Percentiles rank a stretch among this genome's conserved stretches.
Evolutionary conservation across 2,113 vertebrate genomes (phyloP).

Genomic region (Austrofundulus limnaeus): DNA sequence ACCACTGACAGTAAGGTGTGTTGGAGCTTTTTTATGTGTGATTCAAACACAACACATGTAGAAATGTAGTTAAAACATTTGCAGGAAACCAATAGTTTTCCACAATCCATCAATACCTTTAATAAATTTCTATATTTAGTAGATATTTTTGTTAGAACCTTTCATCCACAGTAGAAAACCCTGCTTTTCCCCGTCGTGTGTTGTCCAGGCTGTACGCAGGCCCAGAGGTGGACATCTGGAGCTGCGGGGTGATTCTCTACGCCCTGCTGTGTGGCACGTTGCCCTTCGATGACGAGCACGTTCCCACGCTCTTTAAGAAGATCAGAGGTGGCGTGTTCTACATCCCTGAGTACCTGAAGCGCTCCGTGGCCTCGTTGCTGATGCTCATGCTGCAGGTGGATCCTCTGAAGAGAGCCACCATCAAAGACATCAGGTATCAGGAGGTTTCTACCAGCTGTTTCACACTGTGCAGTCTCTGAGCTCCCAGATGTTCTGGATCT

Average conservation of each 20-base stretch:
- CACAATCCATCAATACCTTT: too few relatives aligned
- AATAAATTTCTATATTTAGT: too few relatives aligned
- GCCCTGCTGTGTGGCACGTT: constrained; percentile 96
- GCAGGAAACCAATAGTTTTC: too few relatives aligned
- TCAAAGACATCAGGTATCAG: constrained; percentile 94
- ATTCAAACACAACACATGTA: neutral
- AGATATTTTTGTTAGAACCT: neutral
- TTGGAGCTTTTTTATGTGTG: neutral
- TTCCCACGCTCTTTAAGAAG: constrained; percentile 97
- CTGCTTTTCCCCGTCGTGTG: too few relatives aligned
- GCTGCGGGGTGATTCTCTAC: constrained; percentile 95
- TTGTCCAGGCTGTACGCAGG: constrained; percentile 93
- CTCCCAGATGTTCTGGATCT: neutral
- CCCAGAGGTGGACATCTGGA: constrained; percentile 98
- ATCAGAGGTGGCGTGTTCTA: constrained; percentile 99
- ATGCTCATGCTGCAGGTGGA: constrained; percentile 98
- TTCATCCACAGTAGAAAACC: neutral
- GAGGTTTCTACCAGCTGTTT: neutral
- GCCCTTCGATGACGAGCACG: constrained; percentile 96
- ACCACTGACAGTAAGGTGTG: neutral
- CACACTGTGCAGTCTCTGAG: neutral
- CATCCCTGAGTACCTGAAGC: constrained; percentile 95
- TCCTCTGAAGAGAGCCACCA: constrained; percentile 94
- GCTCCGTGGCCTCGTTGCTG: constrained; percentile 90
- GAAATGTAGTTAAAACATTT: too few relatives aligned